phyloP scores from a whole-genome alignment of 2,113 vertebrate genomes.

The Campylomormyrus numenius region DNA sequence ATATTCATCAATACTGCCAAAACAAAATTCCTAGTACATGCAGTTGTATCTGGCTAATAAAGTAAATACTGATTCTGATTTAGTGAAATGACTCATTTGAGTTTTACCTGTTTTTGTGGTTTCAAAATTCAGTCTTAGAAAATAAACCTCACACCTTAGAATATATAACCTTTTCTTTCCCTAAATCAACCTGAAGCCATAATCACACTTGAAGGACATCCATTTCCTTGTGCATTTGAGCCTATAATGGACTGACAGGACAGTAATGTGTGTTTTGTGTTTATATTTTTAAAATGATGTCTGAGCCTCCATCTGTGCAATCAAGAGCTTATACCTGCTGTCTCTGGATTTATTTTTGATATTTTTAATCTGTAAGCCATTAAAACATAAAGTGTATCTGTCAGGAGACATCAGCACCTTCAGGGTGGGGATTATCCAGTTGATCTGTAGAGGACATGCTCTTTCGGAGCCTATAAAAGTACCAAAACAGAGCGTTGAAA shows the following conservation, averaged over 20 bases:
- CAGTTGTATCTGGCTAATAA: neutral
- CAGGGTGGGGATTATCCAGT: slow-evolving; percentile 55
- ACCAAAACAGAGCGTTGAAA: slow-evolving; percentile 24
- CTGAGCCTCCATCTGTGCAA: neutral
- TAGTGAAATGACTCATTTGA: slow-evolving; percentile 25
- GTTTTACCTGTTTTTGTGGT: neutral
- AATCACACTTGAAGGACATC: neutral
- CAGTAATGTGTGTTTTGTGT: neutral
- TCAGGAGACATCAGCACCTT: slow-evolving; percentile 43
- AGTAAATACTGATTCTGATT: slow-evolving; percentile 38
- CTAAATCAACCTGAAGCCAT: neutral
- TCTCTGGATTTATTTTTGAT: neutral
- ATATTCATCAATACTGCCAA: neutral
- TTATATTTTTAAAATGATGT: neutral
- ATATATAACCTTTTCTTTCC: neutral
- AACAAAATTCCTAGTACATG: neutral
- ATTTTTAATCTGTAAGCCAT: slow-evolving; percentile 45
- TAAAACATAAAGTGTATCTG: slow-evolving; percentile 40
- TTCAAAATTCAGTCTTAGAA: neutral
- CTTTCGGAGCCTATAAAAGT: slow-evolving; percentile 48
- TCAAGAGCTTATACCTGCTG: slow-evolving; percentile 1
- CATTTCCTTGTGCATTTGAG: neutral
- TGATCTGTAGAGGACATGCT: slow-evolving; percentile 28
- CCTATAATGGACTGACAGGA: neutral
- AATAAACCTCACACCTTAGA: neutral